Base-by-base conservation (phyloP, 2,888 invertebrate genomes). In the Dryobota labecula region DNA sequence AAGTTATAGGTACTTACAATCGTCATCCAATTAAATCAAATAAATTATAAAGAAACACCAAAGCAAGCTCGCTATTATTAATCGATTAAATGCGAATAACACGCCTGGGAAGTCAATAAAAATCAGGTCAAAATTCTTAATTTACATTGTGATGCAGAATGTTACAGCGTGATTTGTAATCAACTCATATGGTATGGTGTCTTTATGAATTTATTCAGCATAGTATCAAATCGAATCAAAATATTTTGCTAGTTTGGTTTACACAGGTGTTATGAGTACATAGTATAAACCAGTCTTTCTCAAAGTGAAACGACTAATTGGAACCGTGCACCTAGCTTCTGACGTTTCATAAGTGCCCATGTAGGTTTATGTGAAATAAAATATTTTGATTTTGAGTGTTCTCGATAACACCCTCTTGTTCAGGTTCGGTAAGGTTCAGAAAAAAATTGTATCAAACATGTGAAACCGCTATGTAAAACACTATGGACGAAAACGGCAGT, bases 61-160 rank as follows among this genome's bases (percentile, higher is more conserved):
- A 66, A 69, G 20, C 41, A 45, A 45, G 30, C 45, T 30, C 15
- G 43, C 20, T 56, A 18, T 30, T 53, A 30, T 38, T 72, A 30
- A 62, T 53, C 2, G n/a, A 49, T 67, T 49, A 49, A 33, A 36
- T 49, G 38, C 38, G 13, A 49, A 67, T 41, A 64, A 41, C 38
- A 64, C 38, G 49, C 38, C 8, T 24, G n/a, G 30, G 27, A 24
- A 18, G 6, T 9, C 20, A 60, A 61, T 61, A 15, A 20, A 36
- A 38, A 49, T 30, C 27, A 38, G 27, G 38, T 30, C 11, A 2
- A 36, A 11, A 58, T 13, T 27, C 30, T 43, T 24, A 41, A 27
- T 27, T 36, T 47, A 15, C 13, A 24, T 49, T 18, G 49, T 49
- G 5, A 38, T 64, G 24, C 13, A 49, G 30, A 49, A 64, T 64